phyloP scores from a whole-genome alignment of 1,140 invertebrate species.

The Drosophila teissieri region DNA sequence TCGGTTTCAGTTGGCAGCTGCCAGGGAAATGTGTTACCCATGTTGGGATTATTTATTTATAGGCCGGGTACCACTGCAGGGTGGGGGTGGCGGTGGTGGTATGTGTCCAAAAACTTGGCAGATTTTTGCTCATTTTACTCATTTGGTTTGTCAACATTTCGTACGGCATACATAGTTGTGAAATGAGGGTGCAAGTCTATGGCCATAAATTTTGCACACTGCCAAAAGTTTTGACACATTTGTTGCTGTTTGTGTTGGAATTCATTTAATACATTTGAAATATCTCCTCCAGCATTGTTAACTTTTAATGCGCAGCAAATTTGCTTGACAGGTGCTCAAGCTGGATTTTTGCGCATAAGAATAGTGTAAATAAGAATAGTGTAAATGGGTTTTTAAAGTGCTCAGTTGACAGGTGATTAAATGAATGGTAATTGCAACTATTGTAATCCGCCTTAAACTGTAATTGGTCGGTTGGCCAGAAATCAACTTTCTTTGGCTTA shows the following conservation, averaged over 20 bases:
- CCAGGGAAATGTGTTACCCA: constrained; percentile 73
- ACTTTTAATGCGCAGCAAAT: constrained; percentile 55
- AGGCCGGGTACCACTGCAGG: background rate
- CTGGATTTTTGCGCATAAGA: background rate
- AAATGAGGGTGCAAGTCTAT: constrained; percentile 45
- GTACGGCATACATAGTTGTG: constrained; percentile 38
- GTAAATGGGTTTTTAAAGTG: background rate
- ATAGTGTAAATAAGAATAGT: constrained; percentile 5
- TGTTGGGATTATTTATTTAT: constrained; percentile 78
- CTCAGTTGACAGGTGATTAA: constrained; percentile 4
- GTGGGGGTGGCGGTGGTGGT: background rate
- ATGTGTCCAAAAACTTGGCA: constrained; percentile 49
- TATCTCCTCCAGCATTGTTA: constrained; percentile 24
- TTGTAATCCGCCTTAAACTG: constrained; percentile 14
- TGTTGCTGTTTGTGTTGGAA: constrained; percentile 32
- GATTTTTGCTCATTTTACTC: constrained; percentile 67
- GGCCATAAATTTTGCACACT: constrained; percentile 66
- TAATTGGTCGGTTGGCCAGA: constrained; percentile 20
- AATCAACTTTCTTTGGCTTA: constrained; percentile 38
- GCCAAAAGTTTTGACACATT: constrained; percentile 69
- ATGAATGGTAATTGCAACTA: constrained; percentile 7
- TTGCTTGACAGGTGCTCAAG: constrained; percentile 36
- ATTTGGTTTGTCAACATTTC: constrained; percentile 79
- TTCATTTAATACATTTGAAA: constrained; percentile 68
- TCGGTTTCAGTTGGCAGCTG: constrained; percentile 33